phyloP scores from a whole-genome alignment of 2,113 vertebrate species.

The Illadopsis cleaveri region DNA sequence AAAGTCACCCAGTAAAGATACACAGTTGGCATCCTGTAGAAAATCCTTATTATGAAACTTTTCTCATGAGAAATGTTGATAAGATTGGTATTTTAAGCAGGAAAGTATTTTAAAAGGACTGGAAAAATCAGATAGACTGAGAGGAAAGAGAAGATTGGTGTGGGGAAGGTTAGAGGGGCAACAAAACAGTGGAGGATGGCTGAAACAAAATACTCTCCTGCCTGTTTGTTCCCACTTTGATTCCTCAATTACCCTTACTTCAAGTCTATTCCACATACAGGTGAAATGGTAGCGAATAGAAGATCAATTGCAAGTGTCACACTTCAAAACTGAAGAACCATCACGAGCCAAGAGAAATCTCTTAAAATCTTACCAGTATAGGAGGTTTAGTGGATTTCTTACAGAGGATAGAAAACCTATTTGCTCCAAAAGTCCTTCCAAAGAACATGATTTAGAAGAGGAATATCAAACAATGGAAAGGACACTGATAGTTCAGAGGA shows the following conservation, averaged over 20 bases:
- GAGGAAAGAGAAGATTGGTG: neutral
- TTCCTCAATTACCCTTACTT: neutral
- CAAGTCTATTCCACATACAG: neutral
- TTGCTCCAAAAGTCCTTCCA: neutral
- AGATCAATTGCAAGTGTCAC: neutral
- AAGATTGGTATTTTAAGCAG: neutral
- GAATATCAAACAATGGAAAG: neutral
- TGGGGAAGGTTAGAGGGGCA: neutral
- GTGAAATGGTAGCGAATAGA: neutral
- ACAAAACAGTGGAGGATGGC: neutral
- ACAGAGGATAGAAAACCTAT: slow-evolving; percentile 28
- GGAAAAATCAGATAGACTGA: neutral
- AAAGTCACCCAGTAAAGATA: neutral
- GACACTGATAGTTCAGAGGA: neutral
- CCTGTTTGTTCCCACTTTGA: neutral
- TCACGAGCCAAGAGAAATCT: neutral
- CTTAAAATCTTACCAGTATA: neutral
- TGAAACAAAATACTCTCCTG: neutral
- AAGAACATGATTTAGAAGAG: slow-evolving; percentile 10
- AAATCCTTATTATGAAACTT: neutral
- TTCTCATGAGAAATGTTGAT: neutral
- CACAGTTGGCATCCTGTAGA: neutral
- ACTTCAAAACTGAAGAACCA: slow-evolving; percentile 10
- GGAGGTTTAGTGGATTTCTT: neutral
- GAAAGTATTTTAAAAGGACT: neutral